Conservation (phyloP, 2,888 invertebrate genomes). For the Rhagophthalmus giganteus region DNA sequence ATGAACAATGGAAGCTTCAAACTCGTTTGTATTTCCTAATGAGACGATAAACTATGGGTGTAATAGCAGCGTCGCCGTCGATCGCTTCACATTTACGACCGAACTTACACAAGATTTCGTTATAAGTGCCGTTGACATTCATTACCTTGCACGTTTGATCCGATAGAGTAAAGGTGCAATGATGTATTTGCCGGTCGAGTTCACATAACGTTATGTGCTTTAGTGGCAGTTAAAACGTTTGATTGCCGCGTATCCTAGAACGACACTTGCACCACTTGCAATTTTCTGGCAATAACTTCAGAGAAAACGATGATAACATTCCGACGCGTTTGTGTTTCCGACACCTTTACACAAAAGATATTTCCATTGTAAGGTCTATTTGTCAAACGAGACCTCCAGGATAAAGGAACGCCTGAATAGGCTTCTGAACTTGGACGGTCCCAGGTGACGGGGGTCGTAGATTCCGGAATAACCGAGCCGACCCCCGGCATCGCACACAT, state of each 20-base stretch:
- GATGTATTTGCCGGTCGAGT: too few species aligned
- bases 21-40: slow-evolving; percentile 5
- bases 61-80: slow-evolving; percentile 6
- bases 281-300: slow-evolving; percentile 41
- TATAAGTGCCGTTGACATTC: slow-evolving; percentile 16
- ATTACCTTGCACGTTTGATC: slow-evolving; percentile 14
- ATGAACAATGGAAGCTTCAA: too few species aligned
- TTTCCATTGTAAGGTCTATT: slow-evolving; percentile 47
- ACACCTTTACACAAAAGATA: slow-evolving; percentile 45
- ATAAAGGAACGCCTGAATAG: slow-evolving; percentile 42
- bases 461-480: slow-evolving; percentile 36
- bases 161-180: too few species aligned
- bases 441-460: slow-evolving; percentile 42
- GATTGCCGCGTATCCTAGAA: slow-evolving; percentile 6
- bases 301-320: slow-evolving; percentile 42
- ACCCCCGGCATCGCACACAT: slow-evolving; percentile 13
- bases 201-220: too few species aligned
- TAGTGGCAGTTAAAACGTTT: neutral
- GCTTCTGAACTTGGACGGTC: slow-evolving; percentile 33
- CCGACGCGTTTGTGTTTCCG: slow-evolving; percentile 41
- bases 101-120: slow-evolving; percentile 1
- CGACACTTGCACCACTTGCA: slow-evolving; percentile 28
- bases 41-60: slow-evolving; percentile 5
- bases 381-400: slow-evolving; percentile 42
- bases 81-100: slow-evolving; percentile 2